phyloP scores from a whole-genome alignment of 2,888 invertebrate genomes.

The Hoplodrina blanda region DNA sequence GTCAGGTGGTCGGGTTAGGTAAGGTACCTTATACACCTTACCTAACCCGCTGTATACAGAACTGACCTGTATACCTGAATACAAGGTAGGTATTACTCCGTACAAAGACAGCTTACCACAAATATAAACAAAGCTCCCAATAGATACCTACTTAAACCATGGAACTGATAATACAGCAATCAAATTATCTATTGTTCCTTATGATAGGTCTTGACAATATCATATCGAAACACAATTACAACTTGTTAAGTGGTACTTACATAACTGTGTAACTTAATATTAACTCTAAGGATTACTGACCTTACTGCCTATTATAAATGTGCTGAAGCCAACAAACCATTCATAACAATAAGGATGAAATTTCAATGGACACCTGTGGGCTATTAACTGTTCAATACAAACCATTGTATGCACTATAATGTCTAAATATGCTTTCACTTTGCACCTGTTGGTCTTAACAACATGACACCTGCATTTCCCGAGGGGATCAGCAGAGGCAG shows the following conservation, averaged over 20 bases:
- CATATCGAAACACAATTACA: slow-evolving; percentile 5
- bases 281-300: slow-evolving; percentile 5
- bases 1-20: too few species aligned
- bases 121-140: not conserved
- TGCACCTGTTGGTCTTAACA: not conserved
- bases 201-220: not conserved
- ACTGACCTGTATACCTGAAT: too few species aligned
- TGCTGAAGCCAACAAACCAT: not conserved
- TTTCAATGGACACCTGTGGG: not conserved
- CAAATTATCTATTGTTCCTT: slow-evolving; percentile 21
- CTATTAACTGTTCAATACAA: not conserved
- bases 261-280: not conserved
- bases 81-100: too few species aligned
- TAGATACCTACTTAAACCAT: not conserved
- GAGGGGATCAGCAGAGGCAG: not conserved
- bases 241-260: not conserved
- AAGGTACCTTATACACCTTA: too few species aligned
- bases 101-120: not conserved
- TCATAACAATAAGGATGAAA: not conserved
- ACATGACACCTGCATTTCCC: not conserved
- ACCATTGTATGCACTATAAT: not conserved
- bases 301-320: not conserved
- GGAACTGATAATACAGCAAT: slow-evolving; percentile 25
- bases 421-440: not conserved
- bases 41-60: too few species aligned